These are phyloP conservation scores for Polietes domitor DNA, from an alignment of 2,888 invertebrate genomes.

Conservation along the genomic window DNA sequence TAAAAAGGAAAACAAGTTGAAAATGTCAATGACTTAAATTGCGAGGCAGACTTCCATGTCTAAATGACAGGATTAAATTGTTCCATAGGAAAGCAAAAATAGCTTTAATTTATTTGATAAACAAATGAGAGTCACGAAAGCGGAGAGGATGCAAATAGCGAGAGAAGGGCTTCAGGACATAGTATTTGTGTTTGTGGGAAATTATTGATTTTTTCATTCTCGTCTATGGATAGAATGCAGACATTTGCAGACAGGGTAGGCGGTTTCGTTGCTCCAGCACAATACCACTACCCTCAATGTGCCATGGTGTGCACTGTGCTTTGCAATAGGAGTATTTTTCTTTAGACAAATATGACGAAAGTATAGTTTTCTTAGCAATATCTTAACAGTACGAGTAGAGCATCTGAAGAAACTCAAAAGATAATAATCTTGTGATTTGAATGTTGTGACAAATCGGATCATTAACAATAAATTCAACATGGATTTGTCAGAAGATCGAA, in stretches of 20 bases:
- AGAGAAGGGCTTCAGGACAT: neutral
- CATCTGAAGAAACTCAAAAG: no score
- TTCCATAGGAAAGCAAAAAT: neutral
- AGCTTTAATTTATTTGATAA: conserved; percentile 6
- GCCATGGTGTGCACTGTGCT: neutral
- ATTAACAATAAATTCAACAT: no score
- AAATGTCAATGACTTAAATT: conserved; percentile 39
- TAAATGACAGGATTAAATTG: neutral
- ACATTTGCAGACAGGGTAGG: neutral
- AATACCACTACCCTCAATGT: neutral
- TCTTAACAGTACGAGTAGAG: no score
- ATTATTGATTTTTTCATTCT: neutral
- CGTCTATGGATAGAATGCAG: neutral
- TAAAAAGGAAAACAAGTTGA: neutral
- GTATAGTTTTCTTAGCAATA: no score
- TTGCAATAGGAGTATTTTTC: no score
- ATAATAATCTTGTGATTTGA: no score
- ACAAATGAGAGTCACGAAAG: neutral
- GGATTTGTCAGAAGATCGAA: no score
- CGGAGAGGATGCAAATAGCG: neutral
- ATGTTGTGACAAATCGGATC: no score
- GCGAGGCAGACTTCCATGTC: neutral
- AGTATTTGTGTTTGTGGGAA: neutral
- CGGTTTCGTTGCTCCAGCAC: neutral
- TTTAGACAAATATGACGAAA: no score